Conservation (phyloP, 2,113 vertebrate species). For the Smithornis capensis region DNA sequence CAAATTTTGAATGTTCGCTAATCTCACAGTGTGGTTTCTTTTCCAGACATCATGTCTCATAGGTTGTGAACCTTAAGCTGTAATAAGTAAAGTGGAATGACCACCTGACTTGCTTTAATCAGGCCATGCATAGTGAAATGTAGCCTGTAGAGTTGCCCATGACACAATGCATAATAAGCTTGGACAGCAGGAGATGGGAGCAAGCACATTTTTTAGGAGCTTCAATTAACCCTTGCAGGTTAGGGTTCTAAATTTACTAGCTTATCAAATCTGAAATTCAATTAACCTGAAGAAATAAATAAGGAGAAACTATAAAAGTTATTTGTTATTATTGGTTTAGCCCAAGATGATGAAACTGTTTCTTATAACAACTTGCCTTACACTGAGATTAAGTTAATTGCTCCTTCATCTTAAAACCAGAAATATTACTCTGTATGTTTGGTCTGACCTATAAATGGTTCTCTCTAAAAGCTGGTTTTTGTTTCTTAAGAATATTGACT, state of each 20-base stretch:
- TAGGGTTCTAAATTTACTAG: not conserved
- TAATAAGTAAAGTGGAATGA: not conserved
- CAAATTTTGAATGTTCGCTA: not conserved
- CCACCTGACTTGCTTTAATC: not conserved
- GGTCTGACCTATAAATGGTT: not conserved
- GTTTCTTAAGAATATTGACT: not conserved
- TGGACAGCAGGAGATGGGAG: not conserved
- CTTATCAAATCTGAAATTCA: not conserved
- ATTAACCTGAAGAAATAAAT: conserved; percentile 34
- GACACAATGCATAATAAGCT: not conserved
- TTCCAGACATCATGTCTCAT: not conserved
- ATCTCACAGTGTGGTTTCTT: not conserved
- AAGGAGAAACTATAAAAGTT: not conserved
- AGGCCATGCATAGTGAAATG: not conserved
- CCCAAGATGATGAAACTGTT: not conserved
- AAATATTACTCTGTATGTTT: not conserved
- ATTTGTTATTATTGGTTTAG: not conserved
- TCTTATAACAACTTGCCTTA: not conserved
- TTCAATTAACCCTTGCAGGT: conserved; percentile 17
- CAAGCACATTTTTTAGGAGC: not conserved
- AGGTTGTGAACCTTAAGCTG: not conserved
- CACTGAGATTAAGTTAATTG: not conserved
- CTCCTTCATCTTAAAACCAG: not conserved
- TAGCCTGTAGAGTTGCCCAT: not conserved
- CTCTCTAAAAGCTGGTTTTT: not conserved